Conservation (phyloP, 2,888 invertebrate species). For the Philereme transversata region DNA sequence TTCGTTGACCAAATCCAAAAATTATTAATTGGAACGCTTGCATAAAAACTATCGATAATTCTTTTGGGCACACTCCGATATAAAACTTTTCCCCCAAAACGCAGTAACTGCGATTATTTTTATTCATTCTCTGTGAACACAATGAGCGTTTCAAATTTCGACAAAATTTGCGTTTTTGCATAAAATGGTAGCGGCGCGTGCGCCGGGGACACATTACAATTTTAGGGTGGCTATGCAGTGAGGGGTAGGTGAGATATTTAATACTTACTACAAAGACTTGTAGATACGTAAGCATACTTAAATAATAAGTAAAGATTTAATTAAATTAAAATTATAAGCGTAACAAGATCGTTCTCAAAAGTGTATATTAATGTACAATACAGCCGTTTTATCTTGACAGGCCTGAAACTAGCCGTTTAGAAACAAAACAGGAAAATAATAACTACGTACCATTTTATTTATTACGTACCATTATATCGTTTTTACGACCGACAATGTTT, state of each 20-base stretch:
- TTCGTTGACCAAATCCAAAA: conserved; percentile 68
- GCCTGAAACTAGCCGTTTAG: too few relatives aligned
- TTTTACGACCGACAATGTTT: too few relatives aligned
- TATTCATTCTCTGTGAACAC: conserved; percentile 70
- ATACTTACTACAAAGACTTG: background rate
- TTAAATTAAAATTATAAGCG: too few relatives aligned
- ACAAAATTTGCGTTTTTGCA: conserved; percentile 84
- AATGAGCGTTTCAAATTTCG: conserved; percentile 83
- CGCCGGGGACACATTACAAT: conserved; percentile 60
- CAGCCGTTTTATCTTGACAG: too few relatives aligned
- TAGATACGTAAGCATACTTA: too few relatives aligned
- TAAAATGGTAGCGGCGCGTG: conserved; percentile 79
- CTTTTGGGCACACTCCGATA: conserved; percentile 61
- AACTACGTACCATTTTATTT: too few relatives aligned
- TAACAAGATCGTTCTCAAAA: too few relatives aligned
- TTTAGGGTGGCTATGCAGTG: conserved; percentile 47
- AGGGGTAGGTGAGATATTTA: background rate
- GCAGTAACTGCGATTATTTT: conserved; percentile 75
- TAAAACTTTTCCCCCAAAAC: conserved; percentile 72
- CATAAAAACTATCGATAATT: conserved; percentile 79
- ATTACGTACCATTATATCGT: too few relatives aligned
- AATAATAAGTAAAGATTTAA: too few relatives aligned
- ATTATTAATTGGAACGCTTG: conserved; percentile 70
- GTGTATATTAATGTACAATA: too few relatives aligned
- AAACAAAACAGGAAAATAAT: too few relatives aligned